Evolutionary conservation across 2,797 vertebrate genomes (phyloP), one percentile per base, ranked within the genome.

Genomic region (Acipenser ruthenus): DNA sequence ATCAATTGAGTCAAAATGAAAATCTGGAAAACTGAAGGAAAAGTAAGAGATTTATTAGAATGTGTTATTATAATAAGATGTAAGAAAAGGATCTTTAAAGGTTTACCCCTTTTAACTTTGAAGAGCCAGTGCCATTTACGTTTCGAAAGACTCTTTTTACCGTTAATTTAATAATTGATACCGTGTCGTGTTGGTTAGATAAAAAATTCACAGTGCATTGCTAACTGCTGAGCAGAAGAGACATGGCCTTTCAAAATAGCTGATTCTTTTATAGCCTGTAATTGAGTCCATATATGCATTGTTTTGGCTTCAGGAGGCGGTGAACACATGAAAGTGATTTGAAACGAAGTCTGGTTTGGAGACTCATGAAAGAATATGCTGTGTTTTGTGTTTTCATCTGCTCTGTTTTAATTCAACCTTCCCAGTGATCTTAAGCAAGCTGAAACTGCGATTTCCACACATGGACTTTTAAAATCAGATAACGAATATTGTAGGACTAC

Each of bases 261-360:
- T n/a, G 55, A n/a, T 58, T 58, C 55, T 58, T 58, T n/a, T 18
- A 10, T 62, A 62, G 60, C 60, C 18, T 23, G 9, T 62, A 62
- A 62, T 62, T 62, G 60, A 62, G 60, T 37, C 60, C 60, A 62
- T 62, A 12, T 13, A 8, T 62, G 47, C 23, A 8, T 60, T 23
- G 18, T 62, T n/a, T 10, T 53, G 51, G 6, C 47, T 62, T n/a
- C 6, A 47, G 60, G 18, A 62, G 60, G 7, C 18, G 23, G 47
- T 6, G 9, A 48, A 48, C 60, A 62, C 60, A 10, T 62, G 60
- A 23, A 62, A 62, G 15, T 62, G 18, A 37, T 62, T 62, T 62
- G 18, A 23, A 23, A 18, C 60, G 5, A 62, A 15, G 60, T 18
- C 60, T 62, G 60, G 7, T 62, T 62, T 62, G 60, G 18, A 62